Evolutionary conservation across 2,113 vertebrate genomes (phyloP).

Genomic region (Peromyscus californicus): DNA sequence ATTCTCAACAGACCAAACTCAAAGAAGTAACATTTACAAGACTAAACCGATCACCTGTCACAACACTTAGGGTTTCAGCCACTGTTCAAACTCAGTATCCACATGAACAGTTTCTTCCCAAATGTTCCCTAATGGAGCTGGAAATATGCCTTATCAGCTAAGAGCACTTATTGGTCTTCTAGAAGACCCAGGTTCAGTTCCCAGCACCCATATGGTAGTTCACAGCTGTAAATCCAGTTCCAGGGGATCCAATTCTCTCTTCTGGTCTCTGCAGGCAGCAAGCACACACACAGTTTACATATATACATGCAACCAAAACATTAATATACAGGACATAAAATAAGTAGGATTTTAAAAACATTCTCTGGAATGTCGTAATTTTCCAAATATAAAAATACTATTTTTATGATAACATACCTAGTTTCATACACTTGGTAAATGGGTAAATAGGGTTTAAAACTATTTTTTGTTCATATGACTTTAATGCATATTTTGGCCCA

Average conservation of each 20-base stretch:
- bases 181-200: neutral
- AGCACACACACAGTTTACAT: neutral
- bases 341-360: conserved; percentile 21
- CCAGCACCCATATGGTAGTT: neutral
- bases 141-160: neutral
- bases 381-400: neutral
- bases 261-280: neutral
- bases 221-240: neutral
- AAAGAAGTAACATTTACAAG: neutral
- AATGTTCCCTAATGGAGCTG: conserved; percentile 12
- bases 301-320: neutral
- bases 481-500: conserved; percentile 43
- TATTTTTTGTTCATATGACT: conserved; percentile 14
- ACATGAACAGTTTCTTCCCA: conserved; percentile 15
- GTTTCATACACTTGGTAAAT: conserved; percentile 42
- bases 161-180: neutral
- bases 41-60: neutral
- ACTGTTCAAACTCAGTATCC: neutral
- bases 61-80: neutral
- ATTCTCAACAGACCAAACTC: neutral
- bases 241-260: neutral
- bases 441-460: neutral
- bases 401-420: neutral
- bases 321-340: neutral
- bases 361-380: conserved; percentile 39